Conservation (phyloP, 2,113 vertebrate genomes). For the Arvicanthis niloticus region DNA sequence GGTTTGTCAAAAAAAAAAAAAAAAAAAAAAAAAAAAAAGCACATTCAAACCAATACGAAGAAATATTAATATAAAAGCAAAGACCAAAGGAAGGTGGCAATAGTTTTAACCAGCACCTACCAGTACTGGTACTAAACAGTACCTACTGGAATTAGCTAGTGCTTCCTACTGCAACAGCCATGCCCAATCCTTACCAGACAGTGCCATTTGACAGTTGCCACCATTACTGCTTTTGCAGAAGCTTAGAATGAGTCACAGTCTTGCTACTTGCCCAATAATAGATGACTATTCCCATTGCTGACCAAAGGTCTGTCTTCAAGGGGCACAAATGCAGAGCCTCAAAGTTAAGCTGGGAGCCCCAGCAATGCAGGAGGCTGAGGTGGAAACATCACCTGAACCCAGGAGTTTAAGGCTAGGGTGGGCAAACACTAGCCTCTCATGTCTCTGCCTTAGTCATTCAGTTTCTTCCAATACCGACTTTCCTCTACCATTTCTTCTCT, state of each 20-base stretch:
- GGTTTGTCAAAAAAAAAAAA: neutral
- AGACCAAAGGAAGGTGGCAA: neutral
- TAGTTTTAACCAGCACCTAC: neutral
- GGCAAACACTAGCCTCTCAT: neutral
- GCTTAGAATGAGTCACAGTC: neutral
- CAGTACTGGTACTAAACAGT: no score
- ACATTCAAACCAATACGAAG: neutral
- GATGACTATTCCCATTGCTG: neutral
- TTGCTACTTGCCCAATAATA: neutral
- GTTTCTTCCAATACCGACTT: neutral
- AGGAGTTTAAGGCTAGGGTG: neutral
- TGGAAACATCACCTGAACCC: neutral
- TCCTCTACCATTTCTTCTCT: neutral
- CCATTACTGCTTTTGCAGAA: neutral
- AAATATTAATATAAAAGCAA: neutral
- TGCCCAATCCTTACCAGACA: neutral
- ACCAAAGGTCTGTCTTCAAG: neutral
- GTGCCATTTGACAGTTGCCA: no score
- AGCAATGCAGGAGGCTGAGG: neutral
- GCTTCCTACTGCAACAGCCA: neutral
- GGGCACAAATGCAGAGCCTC: neutral
- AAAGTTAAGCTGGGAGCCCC: neutral
- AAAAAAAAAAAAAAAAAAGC: neutral
- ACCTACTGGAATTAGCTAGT: fast-evolving
- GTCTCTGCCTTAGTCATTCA: neutral